Percentiles rank a stretch among this genome's conserved stretches.
Conservation (phyloP, 2,113 vertebrate genomes). For the Silurus glanis region DNA sequence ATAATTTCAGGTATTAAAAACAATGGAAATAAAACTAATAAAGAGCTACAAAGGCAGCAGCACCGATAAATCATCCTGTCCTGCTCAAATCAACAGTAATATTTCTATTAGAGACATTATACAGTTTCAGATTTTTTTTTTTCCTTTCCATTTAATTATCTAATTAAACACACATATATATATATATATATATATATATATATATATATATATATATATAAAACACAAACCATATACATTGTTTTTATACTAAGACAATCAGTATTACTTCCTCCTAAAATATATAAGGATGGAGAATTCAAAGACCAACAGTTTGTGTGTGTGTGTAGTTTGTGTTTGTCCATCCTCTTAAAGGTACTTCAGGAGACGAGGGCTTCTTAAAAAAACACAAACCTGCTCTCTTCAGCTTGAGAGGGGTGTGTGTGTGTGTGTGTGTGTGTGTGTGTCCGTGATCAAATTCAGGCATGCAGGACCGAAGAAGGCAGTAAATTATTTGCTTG, state of each 20-base stretch:
- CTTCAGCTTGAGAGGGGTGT: constrained; percentile 68
- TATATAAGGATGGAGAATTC: neutral
- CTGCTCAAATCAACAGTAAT: neutral
- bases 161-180: too few species aligned
- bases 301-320: constrained; percentile 16
- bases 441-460: constrained; percentile 24
- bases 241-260: neutral
- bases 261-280: neutral
- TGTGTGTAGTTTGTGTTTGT: constrained; percentile 40
- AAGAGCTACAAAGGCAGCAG: neutral
- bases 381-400: constrained; percentile 68
- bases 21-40: neutral
- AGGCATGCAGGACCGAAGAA: constrained; percentile 55
- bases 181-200: too few species aligned
- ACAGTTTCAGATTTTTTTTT: neutral
- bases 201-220: neutral
- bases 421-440: constrained; percentile 30
- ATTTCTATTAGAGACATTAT: neutral
- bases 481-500: constrained; percentile 73
- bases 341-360: constrained; percentile 74
- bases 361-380: constrained; percentile 69
- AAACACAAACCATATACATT: neutral
- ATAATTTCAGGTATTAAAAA: neutral
- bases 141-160: neutral
- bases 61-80: neutral